These are phyloP conservation scores for Eunapius fragilis DNA, from an alignment of 37 sponge, comb jelly and placozoan genomes.

Conservation along the genomic window DNA sequence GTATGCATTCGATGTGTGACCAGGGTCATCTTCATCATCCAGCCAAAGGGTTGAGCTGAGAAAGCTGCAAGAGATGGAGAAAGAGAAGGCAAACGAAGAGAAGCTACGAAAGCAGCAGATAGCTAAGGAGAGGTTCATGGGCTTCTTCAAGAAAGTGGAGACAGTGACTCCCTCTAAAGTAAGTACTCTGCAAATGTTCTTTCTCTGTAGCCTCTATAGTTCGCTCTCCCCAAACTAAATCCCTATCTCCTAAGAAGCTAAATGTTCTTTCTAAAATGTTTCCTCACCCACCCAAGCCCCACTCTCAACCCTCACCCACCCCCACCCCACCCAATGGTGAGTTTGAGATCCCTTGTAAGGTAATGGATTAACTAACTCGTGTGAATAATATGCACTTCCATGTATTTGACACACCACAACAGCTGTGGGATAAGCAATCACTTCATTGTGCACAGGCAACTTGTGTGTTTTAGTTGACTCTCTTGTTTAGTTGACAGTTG, in stretches of 20 bases:
- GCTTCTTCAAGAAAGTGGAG: slow-evolving; percentile 41
- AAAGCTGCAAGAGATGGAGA: slow-evolving; percentile 16
- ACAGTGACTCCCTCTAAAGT: slow-evolving; percentile 16
- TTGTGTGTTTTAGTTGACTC: not conserved
- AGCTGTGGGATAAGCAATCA: no score
- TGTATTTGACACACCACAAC: no score
- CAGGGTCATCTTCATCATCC: not conserved
- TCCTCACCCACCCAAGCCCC: no score
- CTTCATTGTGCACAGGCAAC: not conserved
- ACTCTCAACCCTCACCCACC: no score
- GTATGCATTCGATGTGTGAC: no score
- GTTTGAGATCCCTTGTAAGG: no score
- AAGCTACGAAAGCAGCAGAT: slow-evolving; percentile 46
- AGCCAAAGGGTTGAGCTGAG: slow-evolving; percentile 9
- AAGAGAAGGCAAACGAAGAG: slow-evolving; percentile 30
- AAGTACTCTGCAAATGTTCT: not conserved
- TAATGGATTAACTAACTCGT: no score
- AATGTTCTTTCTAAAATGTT: no score
- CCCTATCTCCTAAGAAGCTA: not conserved
- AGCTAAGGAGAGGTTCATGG: slow-evolving; percentile 21
- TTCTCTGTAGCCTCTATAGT: not conserved
- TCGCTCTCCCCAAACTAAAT: not conserved
- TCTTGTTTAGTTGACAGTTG: not conserved
- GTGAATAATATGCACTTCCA: no score
- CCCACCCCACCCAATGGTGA: no score